These are phyloP conservation scores for Anagyrus pseudococci DNA, from an alignment of 2,888 invertebrate species.

Conservation along the genomic window DNA sequence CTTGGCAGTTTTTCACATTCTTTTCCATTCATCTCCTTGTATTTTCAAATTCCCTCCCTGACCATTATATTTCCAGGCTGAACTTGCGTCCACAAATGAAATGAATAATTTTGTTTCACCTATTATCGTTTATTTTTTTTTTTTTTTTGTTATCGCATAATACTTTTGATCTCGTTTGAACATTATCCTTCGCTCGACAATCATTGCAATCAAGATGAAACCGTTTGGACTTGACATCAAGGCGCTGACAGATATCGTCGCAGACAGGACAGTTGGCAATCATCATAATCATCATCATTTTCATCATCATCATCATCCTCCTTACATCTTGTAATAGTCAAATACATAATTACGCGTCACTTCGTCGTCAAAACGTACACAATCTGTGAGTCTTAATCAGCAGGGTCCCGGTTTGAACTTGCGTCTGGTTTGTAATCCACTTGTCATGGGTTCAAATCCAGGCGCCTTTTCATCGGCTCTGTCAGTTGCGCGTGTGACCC, in stretches of 20 bases:
- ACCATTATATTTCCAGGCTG: conserved; percentile 9
- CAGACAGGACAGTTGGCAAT: too few relatives aligned
- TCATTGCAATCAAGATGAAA: conserved; percentile 32
- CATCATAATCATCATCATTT: too few relatives aligned
- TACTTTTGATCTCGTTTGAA: too few relatives aligned
- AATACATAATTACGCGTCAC: conserved; percentile 34
- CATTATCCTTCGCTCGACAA: conserved; percentile 9
- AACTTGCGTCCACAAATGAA: conserved; percentile 30
- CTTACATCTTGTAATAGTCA: conserved; percentile 29
- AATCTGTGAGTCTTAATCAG: too few relatives aligned
- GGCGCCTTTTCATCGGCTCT: too few relatives aligned
- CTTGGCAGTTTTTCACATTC: not conserved
- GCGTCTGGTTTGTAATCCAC: too few relatives aligned
- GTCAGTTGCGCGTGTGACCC: too few relatives aligned
- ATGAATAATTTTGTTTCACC: conserved; percentile 39
- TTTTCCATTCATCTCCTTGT: conserved; percentile 14
- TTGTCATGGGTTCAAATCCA: too few relatives aligned
- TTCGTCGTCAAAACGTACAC: conserved; percentile 35
- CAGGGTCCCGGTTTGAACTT: too few relatives aligned
- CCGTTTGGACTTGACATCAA: conserved; percentile 36
- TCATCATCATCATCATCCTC: too few relatives aligned
- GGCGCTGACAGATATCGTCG: conserved; percentile 31
- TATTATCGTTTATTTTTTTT: conserved; percentile 22
- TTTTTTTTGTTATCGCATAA: conserved; percentile 4
- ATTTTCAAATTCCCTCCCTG: conserved; percentile 11